Base-by-base conservation (phyloP, 2,113 vertebrate species). In the Microtus richardsoni region DNA sequence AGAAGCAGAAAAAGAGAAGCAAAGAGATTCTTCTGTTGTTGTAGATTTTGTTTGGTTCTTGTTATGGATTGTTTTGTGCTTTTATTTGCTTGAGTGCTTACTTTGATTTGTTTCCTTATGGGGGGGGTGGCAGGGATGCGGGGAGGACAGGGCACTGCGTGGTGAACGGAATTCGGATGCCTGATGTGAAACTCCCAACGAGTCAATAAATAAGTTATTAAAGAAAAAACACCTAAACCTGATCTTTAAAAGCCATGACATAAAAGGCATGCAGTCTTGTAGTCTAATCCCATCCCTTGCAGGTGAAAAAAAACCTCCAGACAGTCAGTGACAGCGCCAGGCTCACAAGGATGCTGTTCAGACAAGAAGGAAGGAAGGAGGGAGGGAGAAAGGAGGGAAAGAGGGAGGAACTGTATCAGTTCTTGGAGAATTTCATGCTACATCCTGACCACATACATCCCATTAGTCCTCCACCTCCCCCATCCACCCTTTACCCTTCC, bases 311-410 rank as follows among this genome's bases (percentile, higher is more conserved):
- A 89, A 54, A 10, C 62, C 11, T 74, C 73, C 0, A 41, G 11
- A 62, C 88, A 82, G 87, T 79, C 73, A 91, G 47, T 77, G 54
- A 87, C 66, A 94, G 66, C 78, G 73, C 24, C 73, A 86, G 80
- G 30, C 41, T 79, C 33, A 92, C 52, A 92, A 84, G 33, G 13
- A 68, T 7, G 41, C 44, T n/a, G 54, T 87, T 95, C 71, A 74
- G 22, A 24, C 24, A 21, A 74, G 11, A 41, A 74, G n/a, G 24
- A 41, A 41, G 8, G 4, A 24, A 4, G 10, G 21, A 22, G 4
- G 24, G 2, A 75, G 41, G 26, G 2, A 74, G 21, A 1, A 4
- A n/a, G 4, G 0, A 28, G 12, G 1, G 1, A 30, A 14, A 7
- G 36, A 30, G 5, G 33, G 36, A 71, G 7, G 36, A 47, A 41